Conservation (phyloP, 2,797 vertebrate species). For the Thamnophis elegans region DNA sequence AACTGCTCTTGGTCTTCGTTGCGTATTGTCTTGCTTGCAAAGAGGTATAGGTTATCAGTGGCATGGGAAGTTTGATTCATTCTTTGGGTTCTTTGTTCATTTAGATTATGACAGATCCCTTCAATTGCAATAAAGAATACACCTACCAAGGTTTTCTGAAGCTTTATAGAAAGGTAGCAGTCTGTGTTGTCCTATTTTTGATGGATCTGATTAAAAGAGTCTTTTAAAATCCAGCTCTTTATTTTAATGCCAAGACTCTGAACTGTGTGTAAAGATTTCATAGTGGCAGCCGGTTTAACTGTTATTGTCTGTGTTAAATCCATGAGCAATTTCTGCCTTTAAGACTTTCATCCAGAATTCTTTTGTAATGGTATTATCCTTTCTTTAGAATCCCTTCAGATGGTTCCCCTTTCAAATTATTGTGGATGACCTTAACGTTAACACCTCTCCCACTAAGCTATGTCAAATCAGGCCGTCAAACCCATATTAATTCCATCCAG, state of each 20-base stretch:
- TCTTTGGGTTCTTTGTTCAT: neutral
- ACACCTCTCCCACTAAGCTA: neutral
- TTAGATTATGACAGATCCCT: neutral
- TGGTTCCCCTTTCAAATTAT: slow-evolving; percentile 11
- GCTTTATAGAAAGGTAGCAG: neutral
- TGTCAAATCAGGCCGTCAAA: neutral
- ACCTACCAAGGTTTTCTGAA: neutral
- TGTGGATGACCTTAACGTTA: neutral
- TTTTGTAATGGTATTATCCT: neutral
- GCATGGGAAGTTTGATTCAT: neutral
- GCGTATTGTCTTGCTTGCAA: neutral
- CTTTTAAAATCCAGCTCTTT: slow-evolving; percentile 1
- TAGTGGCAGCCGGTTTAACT: neutral
- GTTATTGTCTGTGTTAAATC: neutral
- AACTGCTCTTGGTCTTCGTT: neutral
- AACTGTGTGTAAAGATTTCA: neutral
- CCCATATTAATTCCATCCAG: neutral
- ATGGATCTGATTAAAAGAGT: neutral
- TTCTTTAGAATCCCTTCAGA: neutral
- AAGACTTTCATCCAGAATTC: neutral
- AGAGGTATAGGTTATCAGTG: neutral
- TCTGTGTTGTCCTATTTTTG: neutral
- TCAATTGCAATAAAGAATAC: neutral
- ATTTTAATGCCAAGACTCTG: slow-evolving; percentile 1
- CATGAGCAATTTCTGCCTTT: neutral